Percentiles rank a stretch among this genome's conserved stretches.
phyloP scores from a whole-genome alignment of 2,113 vertebrate genomes.

The Gallinago media region DNA sequence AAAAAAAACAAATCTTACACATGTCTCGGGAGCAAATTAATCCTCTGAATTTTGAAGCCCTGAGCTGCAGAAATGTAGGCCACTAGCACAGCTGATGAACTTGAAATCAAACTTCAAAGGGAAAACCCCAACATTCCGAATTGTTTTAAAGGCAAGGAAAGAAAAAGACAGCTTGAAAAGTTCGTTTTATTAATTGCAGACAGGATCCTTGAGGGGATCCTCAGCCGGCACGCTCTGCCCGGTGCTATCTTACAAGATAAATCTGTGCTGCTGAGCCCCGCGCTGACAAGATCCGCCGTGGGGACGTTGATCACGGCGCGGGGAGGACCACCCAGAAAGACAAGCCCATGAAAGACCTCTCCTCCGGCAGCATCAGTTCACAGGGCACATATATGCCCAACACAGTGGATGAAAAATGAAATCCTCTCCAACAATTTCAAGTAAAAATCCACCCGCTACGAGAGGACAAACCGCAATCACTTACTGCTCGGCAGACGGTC shows the following conservation, averaged over 20 bases:
- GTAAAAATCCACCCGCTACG: background rate
- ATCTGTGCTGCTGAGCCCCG: background rate
- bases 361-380: background rate
- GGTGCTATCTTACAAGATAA: background rate
- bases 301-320: rapidly evolving
- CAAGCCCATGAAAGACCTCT: background rate
- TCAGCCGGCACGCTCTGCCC: background rate
- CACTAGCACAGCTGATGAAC: background rate
- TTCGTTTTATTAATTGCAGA: background rate
- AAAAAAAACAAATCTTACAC: background rate
- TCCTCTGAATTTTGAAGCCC: conserved; percentile 5
- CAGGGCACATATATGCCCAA: background rate
- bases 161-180: background rate
- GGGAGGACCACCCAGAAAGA: conserved; percentile 59
- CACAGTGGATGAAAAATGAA: conserved; percentile 2
- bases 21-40: conserved; percentile 43
- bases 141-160: background rate
- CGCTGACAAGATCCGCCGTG: background rate
- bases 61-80: conserved; percentile 9
- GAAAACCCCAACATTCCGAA: background rate
- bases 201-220: background rate
- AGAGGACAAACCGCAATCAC: background rate
- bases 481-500: background rate
- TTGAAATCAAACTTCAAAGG: conserved; percentile 17
- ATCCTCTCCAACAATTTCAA: conserved; percentile 18